These are phyloP conservation scores for Henricia sp. DNA, from an alignment of 53 echinoderm and acorn worm genomes.

Conservation along the genomic window DNA sequence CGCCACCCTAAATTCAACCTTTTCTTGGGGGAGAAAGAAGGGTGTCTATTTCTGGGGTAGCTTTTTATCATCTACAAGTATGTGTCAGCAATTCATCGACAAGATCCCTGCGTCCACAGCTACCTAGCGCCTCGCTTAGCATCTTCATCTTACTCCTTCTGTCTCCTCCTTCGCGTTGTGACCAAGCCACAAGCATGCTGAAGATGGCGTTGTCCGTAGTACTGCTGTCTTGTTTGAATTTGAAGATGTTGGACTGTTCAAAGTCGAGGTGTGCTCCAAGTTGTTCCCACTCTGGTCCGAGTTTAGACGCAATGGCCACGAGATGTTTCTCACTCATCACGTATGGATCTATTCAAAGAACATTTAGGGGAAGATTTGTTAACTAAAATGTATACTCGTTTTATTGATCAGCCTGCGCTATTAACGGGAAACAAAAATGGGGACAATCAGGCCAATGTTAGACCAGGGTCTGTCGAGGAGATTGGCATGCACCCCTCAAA, in stretches of 20 bases:
- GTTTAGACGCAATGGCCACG: not conserved
- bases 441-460: not conserved
- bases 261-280: slow-evolving; percentile 18
- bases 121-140: not conserved
- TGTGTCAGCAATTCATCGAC: not conserved
- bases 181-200: slow-evolving; percentile 42
- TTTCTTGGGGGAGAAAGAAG: no score
- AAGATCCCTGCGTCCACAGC: slow-evolving; percentile 17
- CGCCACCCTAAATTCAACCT: no score
- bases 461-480: not conserved
- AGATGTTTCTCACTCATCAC: slow-evolving; percentile 50
- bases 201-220: slow-evolving; percentile 20
- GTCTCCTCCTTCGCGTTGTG: not conserved
- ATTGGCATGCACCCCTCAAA: not conserved
- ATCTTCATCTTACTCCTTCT: not conserved
- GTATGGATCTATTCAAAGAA: not conserved
- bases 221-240: slow-evolving; percentile 22
- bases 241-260: not conserved
- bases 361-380: no score
- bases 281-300: slow-evolving; percentile 32
- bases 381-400: no score
- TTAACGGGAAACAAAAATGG: no score
- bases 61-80: not conserved
- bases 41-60: no score
- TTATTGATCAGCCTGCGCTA: no score